Conservation (phyloP, 2,113 vertebrate genomes). For the Anhinga rufa region DNA sequence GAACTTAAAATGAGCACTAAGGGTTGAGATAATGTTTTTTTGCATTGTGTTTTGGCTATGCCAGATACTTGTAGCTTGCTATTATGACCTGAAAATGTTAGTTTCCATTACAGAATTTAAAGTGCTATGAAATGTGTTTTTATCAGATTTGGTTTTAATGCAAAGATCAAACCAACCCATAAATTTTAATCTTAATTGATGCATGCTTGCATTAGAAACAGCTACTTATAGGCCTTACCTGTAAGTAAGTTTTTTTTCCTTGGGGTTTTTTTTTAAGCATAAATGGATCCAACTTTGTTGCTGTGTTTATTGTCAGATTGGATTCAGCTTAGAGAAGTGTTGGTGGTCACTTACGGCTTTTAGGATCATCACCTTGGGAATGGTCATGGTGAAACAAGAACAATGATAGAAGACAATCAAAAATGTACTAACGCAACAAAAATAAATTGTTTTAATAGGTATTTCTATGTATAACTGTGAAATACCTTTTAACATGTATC, state of each 20-base stretch:
- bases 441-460: background rate
- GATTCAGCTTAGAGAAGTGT: background rate
- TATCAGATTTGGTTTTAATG: background rate
- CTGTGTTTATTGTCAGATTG: background rate
- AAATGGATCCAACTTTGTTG: background rate
- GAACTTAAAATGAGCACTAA: background rate
- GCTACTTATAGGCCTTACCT: background rate
- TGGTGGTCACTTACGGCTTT: background rate
- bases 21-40: background rate
- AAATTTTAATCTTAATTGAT: background rate
- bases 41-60: background rate
- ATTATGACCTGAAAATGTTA: background rate
- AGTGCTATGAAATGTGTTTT: background rate
- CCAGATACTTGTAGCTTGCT: background rate
- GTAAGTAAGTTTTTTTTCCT: rapidly evolving
- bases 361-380: background rate
- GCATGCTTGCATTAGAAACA: background rate
- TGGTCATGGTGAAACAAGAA: background rate
- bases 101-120: background rate
- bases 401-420: background rate
- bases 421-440: background rate
- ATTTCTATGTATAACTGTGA: background rate
- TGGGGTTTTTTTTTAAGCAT: background rate
- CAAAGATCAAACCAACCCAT: background rate
- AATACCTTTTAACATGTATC: background rate